phyloP scores from a whole-genome alignment of 1,140 invertebrate genomes.

The Drosophila funebris region DNA sequence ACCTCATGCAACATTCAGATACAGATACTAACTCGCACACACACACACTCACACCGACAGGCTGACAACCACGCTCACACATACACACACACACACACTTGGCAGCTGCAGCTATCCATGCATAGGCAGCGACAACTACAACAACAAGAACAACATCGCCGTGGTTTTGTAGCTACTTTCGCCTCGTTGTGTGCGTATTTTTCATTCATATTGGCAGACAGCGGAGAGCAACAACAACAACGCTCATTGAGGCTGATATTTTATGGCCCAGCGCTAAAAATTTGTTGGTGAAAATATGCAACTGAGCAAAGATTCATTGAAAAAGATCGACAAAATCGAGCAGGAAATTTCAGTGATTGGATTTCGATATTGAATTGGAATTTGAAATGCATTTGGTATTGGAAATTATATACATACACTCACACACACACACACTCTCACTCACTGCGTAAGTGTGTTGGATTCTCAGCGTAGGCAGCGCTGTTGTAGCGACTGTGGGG shows the following conservation, averaged over 20 bases:
- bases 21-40: slow-evolving; percentile 39
- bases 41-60: slow-evolving; percentile 14
- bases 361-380: slow-evolving; percentile 25
- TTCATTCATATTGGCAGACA: slow-evolving; percentile 75
- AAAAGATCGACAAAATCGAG: slow-evolving; percentile 38
- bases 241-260: slow-evolving; percentile 46
- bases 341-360: slow-evolving; percentile 20
- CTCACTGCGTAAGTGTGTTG: slow-evolving; percentile 12
- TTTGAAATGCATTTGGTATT: slow-evolving; percentile 21
- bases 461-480: slow-evolving; percentile 63
- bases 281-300: slow-evolving; percentile 51
- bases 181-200: slow-evolving; percentile 65
- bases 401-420: neutral
- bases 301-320: slow-evolving; percentile 64
- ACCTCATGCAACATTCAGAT: slow-evolving; percentile 71
- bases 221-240: slow-evolving; percentile 23
- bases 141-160: slow-evolving; percentile 23
- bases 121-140: slow-evolving; percentile 37
- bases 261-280: slow-evolving; percentile 33
- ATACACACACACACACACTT: slow-evolving; percentile 25
- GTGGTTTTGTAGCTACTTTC: slow-evolving; percentile 46
- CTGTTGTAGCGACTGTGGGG: neutral
- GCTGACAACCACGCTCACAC: slow-evolving; percentile 26
- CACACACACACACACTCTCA: slow-evolving; percentile 1
- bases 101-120: slow-evolving; percentile 67